Evolutionary conservation across 2,113 vertebrate genomes (phyloP).

Genomic region (Papio anubis): DNA sequence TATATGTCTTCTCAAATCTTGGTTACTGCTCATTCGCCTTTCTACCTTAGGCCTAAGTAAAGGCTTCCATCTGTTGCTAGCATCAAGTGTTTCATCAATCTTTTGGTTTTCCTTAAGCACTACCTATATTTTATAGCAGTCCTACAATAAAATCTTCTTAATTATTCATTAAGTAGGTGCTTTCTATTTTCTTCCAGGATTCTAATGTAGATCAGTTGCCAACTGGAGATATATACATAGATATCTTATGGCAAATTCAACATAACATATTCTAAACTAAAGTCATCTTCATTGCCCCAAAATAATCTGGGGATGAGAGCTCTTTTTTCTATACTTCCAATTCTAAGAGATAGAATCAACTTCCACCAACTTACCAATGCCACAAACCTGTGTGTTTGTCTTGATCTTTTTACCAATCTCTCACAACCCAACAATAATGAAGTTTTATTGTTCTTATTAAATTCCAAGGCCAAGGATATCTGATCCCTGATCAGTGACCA

Average conservation of each 20-base stretch:
- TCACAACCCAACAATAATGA: neutral
- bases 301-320: neutral
- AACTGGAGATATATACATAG: neutral
- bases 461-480: neutral
- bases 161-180: neutral
- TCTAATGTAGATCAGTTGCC: neutral
- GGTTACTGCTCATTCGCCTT: neutral
- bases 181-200: neutral
- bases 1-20: neutral
- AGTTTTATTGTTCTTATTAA: neutral
- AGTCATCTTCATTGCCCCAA: neutral
- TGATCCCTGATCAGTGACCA: neutral
- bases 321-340: neutral
- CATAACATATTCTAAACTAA: neutral
- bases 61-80: neutral
- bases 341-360: neutral
- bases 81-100: neutral
- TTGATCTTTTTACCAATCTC: neutral
- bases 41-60: neutral
- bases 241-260: neutral
- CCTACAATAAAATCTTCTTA: conserved; percentile 3
- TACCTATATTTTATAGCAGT: neutral
- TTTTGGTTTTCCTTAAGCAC: neutral
- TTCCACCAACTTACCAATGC: neutral
- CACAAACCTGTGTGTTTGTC: neutral